phyloP scores from a whole-genome alignment of 2,113 vertebrate genomes.

The Neomonachus schauinslandi region DNA sequence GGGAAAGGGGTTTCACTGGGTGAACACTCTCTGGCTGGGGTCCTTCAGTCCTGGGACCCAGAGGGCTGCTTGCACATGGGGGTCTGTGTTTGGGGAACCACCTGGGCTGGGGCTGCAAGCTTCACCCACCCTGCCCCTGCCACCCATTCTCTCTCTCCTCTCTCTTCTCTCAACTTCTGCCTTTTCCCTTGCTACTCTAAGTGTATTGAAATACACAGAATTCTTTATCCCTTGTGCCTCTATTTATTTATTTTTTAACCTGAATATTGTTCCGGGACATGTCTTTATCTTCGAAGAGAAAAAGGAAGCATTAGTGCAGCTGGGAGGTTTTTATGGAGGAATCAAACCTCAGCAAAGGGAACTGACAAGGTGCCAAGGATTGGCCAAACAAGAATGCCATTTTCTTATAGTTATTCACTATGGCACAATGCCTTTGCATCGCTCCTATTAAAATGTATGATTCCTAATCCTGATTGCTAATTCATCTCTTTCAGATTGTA shows the following conservation, averaged over 20 bases:
- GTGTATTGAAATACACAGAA: background rate
- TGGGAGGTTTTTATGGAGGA: background rate
- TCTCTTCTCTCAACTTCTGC: background rate
- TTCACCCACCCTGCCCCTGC: background rate
- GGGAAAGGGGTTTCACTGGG: background rate
- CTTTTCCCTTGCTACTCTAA: background rate
- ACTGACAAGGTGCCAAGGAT: background rate
- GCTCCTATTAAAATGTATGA: background rate
- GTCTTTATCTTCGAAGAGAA: background rate
- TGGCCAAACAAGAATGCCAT: background rate
- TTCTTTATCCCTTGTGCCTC: background rate
- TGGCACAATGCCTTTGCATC: background rate
- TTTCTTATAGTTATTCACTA: background rate
- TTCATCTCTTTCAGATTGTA: background rate
- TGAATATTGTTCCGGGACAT: background rate
- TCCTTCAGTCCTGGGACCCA: no score
- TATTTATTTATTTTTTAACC: background rate
- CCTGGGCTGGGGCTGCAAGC: background rate
- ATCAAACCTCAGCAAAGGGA: background rate
- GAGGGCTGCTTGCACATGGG: no score
- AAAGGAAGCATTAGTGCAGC: background rate
- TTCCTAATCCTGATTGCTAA: background rate
- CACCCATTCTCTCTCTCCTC: accelerated
- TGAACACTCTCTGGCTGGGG: background rate
- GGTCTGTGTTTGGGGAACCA: accelerated